A percentile compares a stretch with the other conserved stretches of the same genome.
phyloP scores from a whole-genome alignment of 2,113 vertebrate species.

The Brienomyrus longianalis region DNA sequence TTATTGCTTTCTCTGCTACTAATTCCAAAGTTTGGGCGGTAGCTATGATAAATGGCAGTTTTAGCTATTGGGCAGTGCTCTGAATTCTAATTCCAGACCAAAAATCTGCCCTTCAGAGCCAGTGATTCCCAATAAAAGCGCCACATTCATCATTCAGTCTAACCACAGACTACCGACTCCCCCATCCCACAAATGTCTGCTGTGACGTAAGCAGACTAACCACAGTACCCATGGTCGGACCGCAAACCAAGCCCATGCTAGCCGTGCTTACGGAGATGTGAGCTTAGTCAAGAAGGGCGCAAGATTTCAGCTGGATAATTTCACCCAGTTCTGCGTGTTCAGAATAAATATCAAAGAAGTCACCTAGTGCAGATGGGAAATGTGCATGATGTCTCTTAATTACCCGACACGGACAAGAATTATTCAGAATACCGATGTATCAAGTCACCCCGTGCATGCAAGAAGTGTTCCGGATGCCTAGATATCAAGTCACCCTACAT shows the following conservation, averaged over 20 bases:
- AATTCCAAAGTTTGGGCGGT: not conserved
- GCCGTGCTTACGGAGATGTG: not conserved
- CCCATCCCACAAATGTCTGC: conserved; percentile 1
- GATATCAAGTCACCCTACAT: not conserved
- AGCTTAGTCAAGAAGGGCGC: not conserved
- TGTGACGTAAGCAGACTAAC: conserved; percentile 11
- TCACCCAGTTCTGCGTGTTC: not conserved
- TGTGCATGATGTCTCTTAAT: not conserved
- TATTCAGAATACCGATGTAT: not conserved
- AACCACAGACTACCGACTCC: conserved; percentile 14
- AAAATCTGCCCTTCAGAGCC: not conserved
- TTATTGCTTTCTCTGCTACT: not conserved
- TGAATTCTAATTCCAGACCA: not conserved
- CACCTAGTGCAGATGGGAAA: not conserved
- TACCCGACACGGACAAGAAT: not conserved
- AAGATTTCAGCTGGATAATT: not conserved
- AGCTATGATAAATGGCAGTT: not conserved
- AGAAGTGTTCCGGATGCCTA: not conserved
- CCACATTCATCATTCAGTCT: conserved; percentile 1
- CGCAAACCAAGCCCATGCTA: not conserved
- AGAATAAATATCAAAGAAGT: not conserved
- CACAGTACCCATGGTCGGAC: conserved; percentile 12
- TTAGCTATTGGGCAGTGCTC: not conserved
- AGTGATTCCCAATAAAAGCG: conserved; percentile 15
- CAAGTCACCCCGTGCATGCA: not conserved